Conservation (phyloP, 1,140 invertebrate genomes). For the Atta colombica region DNA sequence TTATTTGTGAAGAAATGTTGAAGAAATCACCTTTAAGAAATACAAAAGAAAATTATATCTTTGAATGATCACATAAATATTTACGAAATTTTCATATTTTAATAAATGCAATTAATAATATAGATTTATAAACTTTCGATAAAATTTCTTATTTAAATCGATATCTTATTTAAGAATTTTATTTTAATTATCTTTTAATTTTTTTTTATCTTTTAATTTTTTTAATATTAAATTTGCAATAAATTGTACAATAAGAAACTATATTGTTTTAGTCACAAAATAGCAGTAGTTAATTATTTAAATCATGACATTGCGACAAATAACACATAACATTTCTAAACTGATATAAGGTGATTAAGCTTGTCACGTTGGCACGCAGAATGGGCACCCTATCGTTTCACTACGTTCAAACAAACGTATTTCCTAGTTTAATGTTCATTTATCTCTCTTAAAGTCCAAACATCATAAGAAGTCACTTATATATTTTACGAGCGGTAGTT, state of each 20-base stretch:
- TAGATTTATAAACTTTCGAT: neutral
- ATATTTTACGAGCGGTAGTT: conserved; percentile 19
- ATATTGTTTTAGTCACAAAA: neutral
- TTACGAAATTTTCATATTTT: neutral
- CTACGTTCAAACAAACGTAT: conserved; percentile 31
- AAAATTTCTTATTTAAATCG: too few species aligned
- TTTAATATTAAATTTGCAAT: neutral
- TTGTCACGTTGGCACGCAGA: conserved; percentile 31
- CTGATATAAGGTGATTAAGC: conserved; percentile 14
- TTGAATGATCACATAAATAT: neutral
- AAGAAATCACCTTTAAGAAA: neutral
- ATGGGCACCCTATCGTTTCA: conserved; percentile 14
- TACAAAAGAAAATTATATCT: neutral
- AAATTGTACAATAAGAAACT: neutral
- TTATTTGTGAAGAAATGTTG: neutral
- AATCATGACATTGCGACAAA: neutral
- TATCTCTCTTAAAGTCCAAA: conserved; percentile 11
- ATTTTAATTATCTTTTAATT: neutral
- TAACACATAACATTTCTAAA: conserved; percentile 27
- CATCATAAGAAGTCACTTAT: neutral
- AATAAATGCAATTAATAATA: neutral
- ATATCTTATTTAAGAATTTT: neutral
- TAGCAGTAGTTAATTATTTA: neutral
- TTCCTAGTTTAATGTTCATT: conserved; percentile 50
- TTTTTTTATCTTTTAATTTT: neutral